Evolutionary conservation across 2,888 invertebrate genomes (phyloP), one percentile per base, ranked within the genome.

Genomic region (Physocephala rufipes): DNA sequence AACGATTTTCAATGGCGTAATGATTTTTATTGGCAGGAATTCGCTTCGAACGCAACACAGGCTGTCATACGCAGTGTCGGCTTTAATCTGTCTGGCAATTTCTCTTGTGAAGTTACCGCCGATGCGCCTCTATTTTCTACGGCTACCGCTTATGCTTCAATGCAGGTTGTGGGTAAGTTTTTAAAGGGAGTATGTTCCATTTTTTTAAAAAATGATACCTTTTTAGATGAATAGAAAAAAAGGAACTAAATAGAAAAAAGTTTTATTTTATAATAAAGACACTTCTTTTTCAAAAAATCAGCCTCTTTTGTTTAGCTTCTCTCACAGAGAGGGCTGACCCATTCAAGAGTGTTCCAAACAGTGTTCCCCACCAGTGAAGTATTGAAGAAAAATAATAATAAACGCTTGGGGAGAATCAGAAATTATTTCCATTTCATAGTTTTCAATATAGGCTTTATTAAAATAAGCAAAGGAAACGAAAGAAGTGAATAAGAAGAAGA

Each of bases 91-190:
- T 90, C 91, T 2, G 92, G 92, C 21, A 91, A 90, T 86, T 91
- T 91, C 86, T 91, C 90, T 84, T 92, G 92, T 79, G 92, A 92
- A 84, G 91, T 91, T 72, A 90, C 90, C 5, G 90, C 90, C 53
- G 91, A 91, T 79, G 89, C 91, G 2, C 91, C 91, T 9, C 89
- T 89, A 28, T 92, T 91, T 80, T 89, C 90, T 73, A 91, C 91
- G 0, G 89, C 89, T 68, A 89, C 88, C 72, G 90, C 89, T 62
- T 89, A 89, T 75, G 90, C 89, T 76, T 90, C 88, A 74, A 89
- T 92, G 88, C 90, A 90, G 79, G 92, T 92, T 81, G 91, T 92
- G 71, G 91, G 92, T 92, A 86, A 90, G 92, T 86, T 51, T 62
- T 58, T 45, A 61, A 15, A 19, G 2, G 1, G 59, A 16, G 5